A percentile compares a stretch with the other conserved stretches of the same genome.
Evolutionary conservation across 2,113 vertebrate genomes (phyloP).

Genomic region (Myotis yumanensis): DNA sequence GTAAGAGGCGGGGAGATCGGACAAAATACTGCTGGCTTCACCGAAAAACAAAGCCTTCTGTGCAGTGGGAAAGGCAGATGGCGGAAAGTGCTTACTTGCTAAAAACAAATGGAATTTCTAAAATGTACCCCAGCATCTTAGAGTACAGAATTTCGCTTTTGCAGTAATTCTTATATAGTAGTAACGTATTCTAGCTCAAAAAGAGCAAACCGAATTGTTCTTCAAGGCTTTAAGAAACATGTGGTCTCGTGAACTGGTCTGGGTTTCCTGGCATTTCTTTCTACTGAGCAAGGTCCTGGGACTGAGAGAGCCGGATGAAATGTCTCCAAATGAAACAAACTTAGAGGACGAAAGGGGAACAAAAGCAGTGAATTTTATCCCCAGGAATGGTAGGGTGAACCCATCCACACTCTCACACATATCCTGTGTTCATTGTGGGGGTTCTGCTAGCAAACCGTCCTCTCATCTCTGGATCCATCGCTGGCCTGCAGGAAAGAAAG

Average conservation of each 20-base stretch:
- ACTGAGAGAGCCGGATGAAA: neutral
- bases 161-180: neutral
- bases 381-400: neutral
- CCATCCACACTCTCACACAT: neutral
- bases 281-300: neutral
- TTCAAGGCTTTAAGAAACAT: neutral
- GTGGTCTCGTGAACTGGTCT: neutral
- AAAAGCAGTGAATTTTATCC: neutral
- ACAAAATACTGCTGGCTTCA: constrained; percentile 23
- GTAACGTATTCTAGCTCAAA: neutral
- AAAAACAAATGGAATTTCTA: constrained; percentile 62
- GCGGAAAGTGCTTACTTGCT: constrained; percentile 54
- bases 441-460: neutral
- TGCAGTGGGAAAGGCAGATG: neutral
- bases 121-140: constrained; percentile 6
- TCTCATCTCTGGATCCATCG: rapidly evolving
- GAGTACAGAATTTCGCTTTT: neutral
- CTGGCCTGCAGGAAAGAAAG: neutral
- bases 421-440: neutral
- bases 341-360: neutral
- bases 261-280: neutral
- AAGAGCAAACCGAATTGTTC: constrained; percentile 22
- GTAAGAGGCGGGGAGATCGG: neutral
- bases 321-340: neutral
- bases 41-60: constrained; percentile 55